These are phyloP conservation scores for Nymphalis polychloros DNA, from an alignment of 2,888 invertebrate species.

Conservation along the genomic window DNA sequence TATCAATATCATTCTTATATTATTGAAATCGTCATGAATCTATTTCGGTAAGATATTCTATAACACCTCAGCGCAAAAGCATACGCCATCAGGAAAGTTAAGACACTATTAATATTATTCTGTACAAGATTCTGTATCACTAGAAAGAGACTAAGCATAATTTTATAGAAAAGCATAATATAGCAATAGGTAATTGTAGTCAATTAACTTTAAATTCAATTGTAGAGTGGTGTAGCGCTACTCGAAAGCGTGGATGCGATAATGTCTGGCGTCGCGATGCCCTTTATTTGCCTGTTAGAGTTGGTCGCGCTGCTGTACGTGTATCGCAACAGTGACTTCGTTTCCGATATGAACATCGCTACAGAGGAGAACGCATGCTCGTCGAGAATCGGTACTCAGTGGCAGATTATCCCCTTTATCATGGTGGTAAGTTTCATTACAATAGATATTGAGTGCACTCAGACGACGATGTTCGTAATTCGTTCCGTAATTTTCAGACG, in stretches of 20 bases:
- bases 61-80: too few relatives aligned
- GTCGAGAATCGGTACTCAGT: conserved; percentile 57
- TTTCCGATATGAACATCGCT: conserved; percentile 66
- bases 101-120: too few relatives aligned
- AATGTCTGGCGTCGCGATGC: conserved; percentile 58
- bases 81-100: too few relatives aligned
- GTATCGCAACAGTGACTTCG: conserved; percentile 65
- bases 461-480: too few relatives aligned
- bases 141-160: too few relatives aligned
- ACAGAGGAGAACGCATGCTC: conserved; percentile 68
- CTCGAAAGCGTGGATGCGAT: conserved; percentile 64
- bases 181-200: too few relatives aligned
- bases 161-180: too few relatives aligned
- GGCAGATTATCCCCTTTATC: conserved; percentile 63
- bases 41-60: too few relatives aligned
- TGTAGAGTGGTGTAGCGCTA: conserved; percentile 63
- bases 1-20: too few relatives aligned
- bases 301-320: conserved; percentile 59
- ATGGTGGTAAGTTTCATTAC: conserved; percentile 50
- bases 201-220: background rate
- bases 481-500: conserved; percentile 43
- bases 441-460: too few relatives aligned
- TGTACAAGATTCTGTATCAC: too few relatives aligned
- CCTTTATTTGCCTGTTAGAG: conserved; percentile 60
- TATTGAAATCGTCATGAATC: too few relatives aligned